Evolutionary conservation across 2,113 vertebrate genomes (phyloP).

Genomic region (Thryonomys swinderianus): DNA sequence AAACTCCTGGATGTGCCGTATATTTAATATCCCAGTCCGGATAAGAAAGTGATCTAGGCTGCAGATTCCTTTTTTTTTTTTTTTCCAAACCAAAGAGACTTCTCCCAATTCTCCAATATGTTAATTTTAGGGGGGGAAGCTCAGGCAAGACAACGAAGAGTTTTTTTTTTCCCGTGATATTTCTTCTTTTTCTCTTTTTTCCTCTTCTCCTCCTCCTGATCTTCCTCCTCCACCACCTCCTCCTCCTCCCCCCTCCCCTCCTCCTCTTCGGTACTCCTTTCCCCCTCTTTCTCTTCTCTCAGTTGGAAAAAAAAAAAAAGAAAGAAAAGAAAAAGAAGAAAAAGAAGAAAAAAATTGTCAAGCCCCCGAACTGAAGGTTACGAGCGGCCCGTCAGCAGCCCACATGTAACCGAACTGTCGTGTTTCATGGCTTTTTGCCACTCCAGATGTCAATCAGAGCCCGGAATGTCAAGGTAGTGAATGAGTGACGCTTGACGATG

Average conservation of each 20-base stretch:
- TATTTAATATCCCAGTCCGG: slow-evolving; percentile 99
- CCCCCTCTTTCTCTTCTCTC: slow-evolving; percentile 75
- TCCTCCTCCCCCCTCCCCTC: slow-evolving; percentile 58
- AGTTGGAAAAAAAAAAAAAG: slow-evolving; percentile 78
- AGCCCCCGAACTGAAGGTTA: slow-evolving; percentile 96
- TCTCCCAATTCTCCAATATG: slow-evolving; percentile 94
- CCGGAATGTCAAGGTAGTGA: slow-evolving; percentile 99
- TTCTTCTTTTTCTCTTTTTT: slow-evolving; percentile 87
- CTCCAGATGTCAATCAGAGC: slow-evolving; percentile 99
- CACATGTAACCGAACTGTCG: slow-evolving; percentile 99
- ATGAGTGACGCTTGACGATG: slow-evolving; percentile 99
- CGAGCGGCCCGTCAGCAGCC: slow-evolving; percentile 99
- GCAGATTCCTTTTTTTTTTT: slow-evolving; percentile 90
- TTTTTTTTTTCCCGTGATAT: slow-evolving; percentile 90
- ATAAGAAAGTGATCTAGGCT: slow-evolving; percentile 95
- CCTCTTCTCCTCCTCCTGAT: slow-evolving; percentile 84
- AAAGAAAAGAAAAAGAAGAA: slow-evolving; percentile 61
- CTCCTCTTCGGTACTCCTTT: slow-evolving; percentile 71
- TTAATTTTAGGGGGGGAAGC: slow-evolving; percentile 78
- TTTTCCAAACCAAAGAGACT: slow-evolving; percentile 92
- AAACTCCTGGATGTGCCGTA: slow-evolving; percentile 98
- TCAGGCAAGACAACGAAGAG: slow-evolving; percentile 87
- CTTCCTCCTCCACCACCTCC: slow-evolving; percentile 80
- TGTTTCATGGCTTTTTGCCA: slow-evolving; percentile 99
- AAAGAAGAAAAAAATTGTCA: slow-evolving; percentile 88